Conservation (phyloP, 2,113 vertebrate species). For the Sinocyclocheilus grahami region DNA sequence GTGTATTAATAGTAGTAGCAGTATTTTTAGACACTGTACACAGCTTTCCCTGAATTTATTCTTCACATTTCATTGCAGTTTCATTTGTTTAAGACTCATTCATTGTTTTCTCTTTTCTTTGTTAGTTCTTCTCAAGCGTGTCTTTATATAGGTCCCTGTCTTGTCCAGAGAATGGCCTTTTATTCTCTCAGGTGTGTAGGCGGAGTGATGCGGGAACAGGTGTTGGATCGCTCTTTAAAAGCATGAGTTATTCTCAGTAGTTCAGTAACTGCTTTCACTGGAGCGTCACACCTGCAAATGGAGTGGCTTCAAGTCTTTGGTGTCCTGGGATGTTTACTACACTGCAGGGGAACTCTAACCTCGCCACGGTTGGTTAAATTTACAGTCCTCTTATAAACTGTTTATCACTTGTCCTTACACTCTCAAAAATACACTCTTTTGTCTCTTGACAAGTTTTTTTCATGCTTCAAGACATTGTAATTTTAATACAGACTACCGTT, state of each 20-base stretch:
- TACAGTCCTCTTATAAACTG: neutral
- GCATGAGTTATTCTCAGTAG: neutral
- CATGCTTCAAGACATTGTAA: too few relatives aligned
- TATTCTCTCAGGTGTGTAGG: constrained; percentile 33
- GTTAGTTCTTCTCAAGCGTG: neutral
- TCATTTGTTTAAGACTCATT: neutral
- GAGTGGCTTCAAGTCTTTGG: constrained; percentile 52
- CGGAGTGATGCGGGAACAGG: constrained; percentile 44
- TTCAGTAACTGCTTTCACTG: constrained; percentile 9
- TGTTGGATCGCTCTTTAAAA: constrained; percentile 37
- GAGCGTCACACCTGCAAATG: constrained; percentile 57
- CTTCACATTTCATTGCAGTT: neutral
- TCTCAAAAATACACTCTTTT: too few relatives aligned
- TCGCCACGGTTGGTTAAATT: constrained; percentile 40
- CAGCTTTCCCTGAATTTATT: neutral
- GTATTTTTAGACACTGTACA: neutral
- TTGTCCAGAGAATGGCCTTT: neutral
- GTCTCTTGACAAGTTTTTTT: too few relatives aligned
- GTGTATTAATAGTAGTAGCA: too few relatives aligned
- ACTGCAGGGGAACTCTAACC: constrained; percentile 23
- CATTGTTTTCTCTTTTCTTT: neutral
- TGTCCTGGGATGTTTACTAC: constrained; percentile 48
- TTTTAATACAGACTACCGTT: too few relatives aligned
- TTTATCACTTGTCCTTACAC: neutral
- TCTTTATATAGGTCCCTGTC: too few relatives aligned